phyloP scores from a whole-genome alignment of 2,888 invertebrate genomes.

The Helicoverpa assulta region DNA sequence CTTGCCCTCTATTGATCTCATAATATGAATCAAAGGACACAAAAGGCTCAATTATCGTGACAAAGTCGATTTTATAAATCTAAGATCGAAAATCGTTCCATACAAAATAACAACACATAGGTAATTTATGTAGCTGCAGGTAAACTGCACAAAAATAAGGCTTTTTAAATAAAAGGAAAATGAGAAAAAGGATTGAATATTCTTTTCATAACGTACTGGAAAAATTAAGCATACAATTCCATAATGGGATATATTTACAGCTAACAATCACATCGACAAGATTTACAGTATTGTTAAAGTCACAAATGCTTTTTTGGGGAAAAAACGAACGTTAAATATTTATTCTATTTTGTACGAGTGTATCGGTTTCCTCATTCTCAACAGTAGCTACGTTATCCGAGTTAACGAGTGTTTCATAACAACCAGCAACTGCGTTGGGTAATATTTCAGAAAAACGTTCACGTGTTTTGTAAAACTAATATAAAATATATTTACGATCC shows the following conservation, averaged over 20 bases:
- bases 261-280: background rate
- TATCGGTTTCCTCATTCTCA: slow-evolving; percentile 39
- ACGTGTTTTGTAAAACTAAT: slow-evolving; percentile 29
- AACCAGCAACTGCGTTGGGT: slow-evolving; percentile 40
- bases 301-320: background rate
- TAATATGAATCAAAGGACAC: slow-evolving; percentile 18
- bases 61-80: background rate
- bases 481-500: slow-evolving; percentile 11
- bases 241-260: background rate
- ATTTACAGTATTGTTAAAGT: background rate
- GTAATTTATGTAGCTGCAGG: no score
- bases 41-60: slow-evolving; percentile 8
- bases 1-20: slow-evolving; percentile 12
- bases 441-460: slow-evolving; percentile 43
- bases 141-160: no score
- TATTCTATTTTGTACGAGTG: background rate
- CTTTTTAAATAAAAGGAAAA: background rate
- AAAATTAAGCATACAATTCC: background rate
- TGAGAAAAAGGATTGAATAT: background rate
- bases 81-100: no score
- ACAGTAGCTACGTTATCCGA: slow-evolving; percentile 40
- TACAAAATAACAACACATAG: no score
- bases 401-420: slow-evolving; percentile 58
- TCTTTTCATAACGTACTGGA: background rate
- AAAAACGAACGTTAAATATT: background rate